Percentiles rank a stretch among this genome's conserved stretches.
These are phyloP conservation scores for Phycodurus eques DNA, from an alignment of 2,113 vertebrate species.

Conservation along the genomic window DNA sequence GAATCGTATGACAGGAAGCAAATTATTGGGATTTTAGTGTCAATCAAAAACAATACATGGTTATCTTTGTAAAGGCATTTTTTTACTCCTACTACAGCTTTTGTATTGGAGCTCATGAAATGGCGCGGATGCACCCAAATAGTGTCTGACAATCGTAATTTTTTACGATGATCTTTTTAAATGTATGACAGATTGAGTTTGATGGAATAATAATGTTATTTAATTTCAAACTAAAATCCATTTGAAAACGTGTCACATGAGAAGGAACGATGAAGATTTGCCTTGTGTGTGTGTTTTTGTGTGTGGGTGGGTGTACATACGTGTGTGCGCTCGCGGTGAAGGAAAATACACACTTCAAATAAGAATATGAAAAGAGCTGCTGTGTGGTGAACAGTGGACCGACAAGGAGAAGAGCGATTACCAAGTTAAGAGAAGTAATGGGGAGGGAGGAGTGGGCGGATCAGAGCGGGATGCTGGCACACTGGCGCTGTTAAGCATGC, in stretches of 20 bases:
- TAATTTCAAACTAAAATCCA: neutral
- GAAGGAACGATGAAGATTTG: conserved; percentile 17
- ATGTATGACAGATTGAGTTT: neutral
- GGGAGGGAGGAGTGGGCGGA: conserved; percentile 47
- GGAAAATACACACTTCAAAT: conserved; percentile 2
- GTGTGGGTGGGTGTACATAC: neutral
- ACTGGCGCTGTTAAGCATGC: conserved; percentile 42
- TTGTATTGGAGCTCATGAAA: no score
- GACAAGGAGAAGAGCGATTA: conserved; percentile 22
- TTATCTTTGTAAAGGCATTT: no score
- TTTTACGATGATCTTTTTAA: neutral
- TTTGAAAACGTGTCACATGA: neutral
- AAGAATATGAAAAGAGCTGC: conserved; percentile 8
- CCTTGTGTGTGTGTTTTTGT: neutral
- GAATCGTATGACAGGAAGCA: no score
- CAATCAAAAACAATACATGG: no score
- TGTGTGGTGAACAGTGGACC: conserved; percentile 16
- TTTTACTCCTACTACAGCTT: no score
- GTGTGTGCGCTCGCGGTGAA: neutral
- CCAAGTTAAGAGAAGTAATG: conserved; percentile 39
- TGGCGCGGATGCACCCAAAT: no score
- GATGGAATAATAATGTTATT: neutral
- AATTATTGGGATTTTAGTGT: no score
- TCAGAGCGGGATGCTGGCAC: conserved; percentile 31
- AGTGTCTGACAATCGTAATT: neutral